Evolutionary conservation across 2,113 vertebrate genomes (phyloP).

Genomic region (Bufo bufo): DNA sequence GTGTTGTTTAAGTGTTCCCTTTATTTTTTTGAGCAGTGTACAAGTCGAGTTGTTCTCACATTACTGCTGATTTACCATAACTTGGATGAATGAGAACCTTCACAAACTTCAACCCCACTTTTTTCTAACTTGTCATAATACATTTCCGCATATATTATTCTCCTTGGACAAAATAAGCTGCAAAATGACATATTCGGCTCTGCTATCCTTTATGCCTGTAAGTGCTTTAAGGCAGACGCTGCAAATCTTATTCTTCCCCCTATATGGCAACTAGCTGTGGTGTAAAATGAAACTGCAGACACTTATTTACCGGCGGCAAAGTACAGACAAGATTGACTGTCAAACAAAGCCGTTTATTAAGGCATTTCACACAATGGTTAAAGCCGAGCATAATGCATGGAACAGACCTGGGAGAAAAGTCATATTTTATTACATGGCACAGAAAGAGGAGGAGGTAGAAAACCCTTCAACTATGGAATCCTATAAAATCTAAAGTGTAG

Average conservation of each 20-base stretch:
- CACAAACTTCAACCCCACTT: neutral
- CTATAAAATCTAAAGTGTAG: constrained; percentile 19
- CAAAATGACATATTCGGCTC: neutral
- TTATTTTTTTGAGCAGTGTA: too few species aligned
- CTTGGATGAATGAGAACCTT: too few species aligned
- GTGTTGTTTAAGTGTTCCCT: too few species aligned
- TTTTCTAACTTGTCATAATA: neutral
- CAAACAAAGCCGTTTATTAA: constrained; percentile 1
- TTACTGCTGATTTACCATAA: too few species aligned
- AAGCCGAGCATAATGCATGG: neutral
- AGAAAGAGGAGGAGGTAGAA: neutral
- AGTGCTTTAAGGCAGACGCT: neutral
- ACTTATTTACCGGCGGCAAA: neutral
- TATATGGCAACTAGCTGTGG: neutral
- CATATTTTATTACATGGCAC: neutral
- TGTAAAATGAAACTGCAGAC: constrained; percentile 8
- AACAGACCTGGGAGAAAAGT: neutral
- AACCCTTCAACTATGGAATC: neutral
- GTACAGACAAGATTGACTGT: neutral
- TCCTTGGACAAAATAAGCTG: neutral
- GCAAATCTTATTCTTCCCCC: neutral
- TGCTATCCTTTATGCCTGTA: neutral
- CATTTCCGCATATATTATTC: neutral
- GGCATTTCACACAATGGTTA: constrained; percentile 7
- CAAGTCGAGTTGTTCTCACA: too few species aligned